These are phyloP conservation scores for Enteromius argenteus DNA, from an alignment of 2,797 vertebrate genomes.

Conservation along the genomic window DNA sequence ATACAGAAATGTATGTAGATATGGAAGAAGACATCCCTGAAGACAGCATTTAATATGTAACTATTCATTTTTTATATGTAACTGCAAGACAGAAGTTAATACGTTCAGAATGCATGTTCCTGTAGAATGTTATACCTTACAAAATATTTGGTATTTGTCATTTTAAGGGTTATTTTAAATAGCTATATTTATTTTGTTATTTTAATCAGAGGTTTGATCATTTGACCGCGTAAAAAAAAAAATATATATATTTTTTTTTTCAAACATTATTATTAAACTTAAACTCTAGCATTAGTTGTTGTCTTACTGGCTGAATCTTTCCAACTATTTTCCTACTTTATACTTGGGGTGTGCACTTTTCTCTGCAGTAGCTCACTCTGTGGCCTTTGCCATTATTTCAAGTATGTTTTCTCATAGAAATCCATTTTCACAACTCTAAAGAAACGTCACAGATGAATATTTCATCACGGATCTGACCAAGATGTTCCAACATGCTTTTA, in stretches of 20 bases:
- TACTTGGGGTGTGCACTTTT: background rate
- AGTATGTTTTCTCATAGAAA: background rate
- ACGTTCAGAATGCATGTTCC: background rate
- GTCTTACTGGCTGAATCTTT: background rate
- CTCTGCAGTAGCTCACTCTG: no score
- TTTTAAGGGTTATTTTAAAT: background rate
- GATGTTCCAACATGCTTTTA: conserved; percentile 8
- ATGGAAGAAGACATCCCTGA: background rate
- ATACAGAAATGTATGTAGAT: background rate
- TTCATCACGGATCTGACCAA: background rate
- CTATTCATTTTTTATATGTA: no score
- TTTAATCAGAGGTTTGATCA: background rate
- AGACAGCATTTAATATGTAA: background rate
- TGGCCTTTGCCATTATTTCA: background rate
- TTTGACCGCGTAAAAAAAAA: background rate
- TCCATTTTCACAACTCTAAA: background rate
- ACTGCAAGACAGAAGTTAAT: background rate
- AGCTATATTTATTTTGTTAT: background rate
- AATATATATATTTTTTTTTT: no score
- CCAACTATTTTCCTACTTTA: background rate
- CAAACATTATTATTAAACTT: no score
- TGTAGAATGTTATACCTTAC: background rate
- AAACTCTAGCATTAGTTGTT: background rate
- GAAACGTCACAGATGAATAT: background rate
- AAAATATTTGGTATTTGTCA: background rate